These are phyloP conservation scores for Leuciscus idus DNA, from an alignment of 2,113 vertebrate genomes.

Conservation along the genomic window DNA sequence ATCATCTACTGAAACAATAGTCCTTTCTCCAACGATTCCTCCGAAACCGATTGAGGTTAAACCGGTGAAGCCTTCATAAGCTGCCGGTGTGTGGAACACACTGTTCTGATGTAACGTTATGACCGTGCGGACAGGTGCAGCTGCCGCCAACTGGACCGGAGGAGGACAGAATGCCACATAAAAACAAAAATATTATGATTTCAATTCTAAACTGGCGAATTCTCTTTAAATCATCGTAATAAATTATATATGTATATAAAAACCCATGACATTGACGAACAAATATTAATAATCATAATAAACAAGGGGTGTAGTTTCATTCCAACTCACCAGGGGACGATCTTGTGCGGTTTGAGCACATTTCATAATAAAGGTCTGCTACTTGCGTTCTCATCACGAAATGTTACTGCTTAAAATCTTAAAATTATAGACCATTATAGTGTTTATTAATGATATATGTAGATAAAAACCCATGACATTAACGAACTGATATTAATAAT, in stretches of 20 bases:
- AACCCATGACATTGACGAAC: background rate
- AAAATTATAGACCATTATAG: background rate
- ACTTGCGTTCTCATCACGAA: too few relatives aligned
- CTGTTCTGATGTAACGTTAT: background rate
- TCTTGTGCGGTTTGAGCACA: background rate
- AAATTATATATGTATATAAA: background rate
- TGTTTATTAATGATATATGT: background rate
- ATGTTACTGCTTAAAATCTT: background rate
- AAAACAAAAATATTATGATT: background rate
- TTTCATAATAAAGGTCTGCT: constrained; percentile 26
- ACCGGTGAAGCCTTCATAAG: constrained; percentile 5
- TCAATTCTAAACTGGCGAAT: background rate
- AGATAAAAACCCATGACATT: background rate
- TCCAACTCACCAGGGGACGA: background rate
- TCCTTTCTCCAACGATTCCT: background rate
- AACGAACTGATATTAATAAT: background rate
- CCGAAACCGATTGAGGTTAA: constrained; percentile 21
- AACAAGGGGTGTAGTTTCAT: background rate
- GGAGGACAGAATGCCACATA: background rate
- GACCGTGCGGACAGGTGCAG: background rate
- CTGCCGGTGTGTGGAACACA: constrained; percentile 12
- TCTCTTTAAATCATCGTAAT: background rate
- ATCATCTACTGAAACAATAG: background rate
- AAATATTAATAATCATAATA: background rate
- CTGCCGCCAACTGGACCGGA: constrained; percentile 39